Percentiles rank a stretch among this genome's conserved stretches.
These are phyloP conservation scores for Amphipoea oculea DNA, from an alignment of 2,888 invertebrate genomes.

Conservation along the genomic window DNA sequence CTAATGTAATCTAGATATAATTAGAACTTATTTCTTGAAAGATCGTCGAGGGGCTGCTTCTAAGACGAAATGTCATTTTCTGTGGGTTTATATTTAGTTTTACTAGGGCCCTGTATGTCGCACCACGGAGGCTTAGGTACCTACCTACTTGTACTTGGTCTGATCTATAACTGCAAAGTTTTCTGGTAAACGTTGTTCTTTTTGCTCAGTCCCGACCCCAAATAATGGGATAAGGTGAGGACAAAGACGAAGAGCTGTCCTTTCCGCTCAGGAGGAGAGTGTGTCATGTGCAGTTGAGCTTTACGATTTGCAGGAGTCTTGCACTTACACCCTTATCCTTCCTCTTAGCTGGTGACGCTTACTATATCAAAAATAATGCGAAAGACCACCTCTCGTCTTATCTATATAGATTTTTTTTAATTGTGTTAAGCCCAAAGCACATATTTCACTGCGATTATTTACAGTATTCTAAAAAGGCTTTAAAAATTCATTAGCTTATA, in stretches of 20 bases:
- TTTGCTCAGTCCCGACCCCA: too few species aligned
- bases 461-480: not conserved
- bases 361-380: not conserved
- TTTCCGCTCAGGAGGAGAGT: not conserved
- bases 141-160: too few species aligned
- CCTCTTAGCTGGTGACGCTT: not conserved
- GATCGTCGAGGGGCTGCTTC: constrained; percentile 4
- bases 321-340: not conserved
- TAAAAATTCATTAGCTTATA: not conserved
- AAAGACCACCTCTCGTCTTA: not conserved
- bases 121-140: not conserved
- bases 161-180: not conserved
- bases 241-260: not conserved
- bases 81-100: constrained; percentile 7
- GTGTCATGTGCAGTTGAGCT: not conserved
- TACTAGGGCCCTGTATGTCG: not conserved
- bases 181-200: not conserved
- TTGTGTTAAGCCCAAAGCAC: too few species aligned
- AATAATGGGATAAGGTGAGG: not conserved
- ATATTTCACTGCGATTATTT: not conserved
- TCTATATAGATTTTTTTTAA: not conserved
- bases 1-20: not conserved
- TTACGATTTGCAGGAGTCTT: not conserved
- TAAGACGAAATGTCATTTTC: constrained; percentile 18
- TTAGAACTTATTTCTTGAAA: constrained; percentile 11